Evolutionary conservation across 1,140 invertebrate genomes (phyloP).

Genomic region (Dinothrombium tinctorium): DNA sequence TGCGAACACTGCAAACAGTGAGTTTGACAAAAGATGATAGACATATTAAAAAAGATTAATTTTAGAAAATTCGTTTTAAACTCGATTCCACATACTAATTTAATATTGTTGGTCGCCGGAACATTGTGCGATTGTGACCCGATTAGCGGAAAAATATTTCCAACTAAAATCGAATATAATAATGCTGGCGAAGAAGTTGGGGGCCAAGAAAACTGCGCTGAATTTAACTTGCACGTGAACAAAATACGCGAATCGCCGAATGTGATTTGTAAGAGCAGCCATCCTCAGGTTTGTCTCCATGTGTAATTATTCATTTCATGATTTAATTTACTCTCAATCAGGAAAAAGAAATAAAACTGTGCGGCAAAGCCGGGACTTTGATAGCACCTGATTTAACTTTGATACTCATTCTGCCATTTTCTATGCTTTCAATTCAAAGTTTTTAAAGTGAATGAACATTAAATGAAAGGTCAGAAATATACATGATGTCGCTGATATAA

Average conservation of each 20-base stretch:
- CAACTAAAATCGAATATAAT: constrained; percentile 36
- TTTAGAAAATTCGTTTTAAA: constrained; percentile 70
- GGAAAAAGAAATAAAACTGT: constrained; percentile 47
- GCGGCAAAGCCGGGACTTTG: constrained; percentile 23
- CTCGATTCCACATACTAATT: constrained; percentile 68
- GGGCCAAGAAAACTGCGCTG: no score
- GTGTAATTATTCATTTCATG: constrained; percentile 4
- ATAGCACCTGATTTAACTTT: not conserved
- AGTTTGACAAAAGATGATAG: no score
- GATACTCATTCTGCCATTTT: not conserved
- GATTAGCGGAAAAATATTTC: constrained; percentile 51
- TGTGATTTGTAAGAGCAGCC: constrained; percentile 72
- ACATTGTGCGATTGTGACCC: constrained; percentile 63
- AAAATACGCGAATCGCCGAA: constrained; percentile 25
- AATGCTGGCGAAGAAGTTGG: constrained; percentile 16
- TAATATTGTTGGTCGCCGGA: constrained; percentile 65
- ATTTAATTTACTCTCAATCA: no score
- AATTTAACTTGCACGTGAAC: constrained; percentile 19
- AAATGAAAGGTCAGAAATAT: no score
- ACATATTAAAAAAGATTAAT: no score
- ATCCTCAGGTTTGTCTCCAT: constrained; percentile 41
- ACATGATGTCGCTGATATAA: no score
- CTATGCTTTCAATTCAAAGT: no score
- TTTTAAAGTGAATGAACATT: no score
- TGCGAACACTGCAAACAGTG: constrained; percentile 1